Conservation (phyloP, 2,888 invertebrate genomes). For the Lasioglossum morio region DNA sequence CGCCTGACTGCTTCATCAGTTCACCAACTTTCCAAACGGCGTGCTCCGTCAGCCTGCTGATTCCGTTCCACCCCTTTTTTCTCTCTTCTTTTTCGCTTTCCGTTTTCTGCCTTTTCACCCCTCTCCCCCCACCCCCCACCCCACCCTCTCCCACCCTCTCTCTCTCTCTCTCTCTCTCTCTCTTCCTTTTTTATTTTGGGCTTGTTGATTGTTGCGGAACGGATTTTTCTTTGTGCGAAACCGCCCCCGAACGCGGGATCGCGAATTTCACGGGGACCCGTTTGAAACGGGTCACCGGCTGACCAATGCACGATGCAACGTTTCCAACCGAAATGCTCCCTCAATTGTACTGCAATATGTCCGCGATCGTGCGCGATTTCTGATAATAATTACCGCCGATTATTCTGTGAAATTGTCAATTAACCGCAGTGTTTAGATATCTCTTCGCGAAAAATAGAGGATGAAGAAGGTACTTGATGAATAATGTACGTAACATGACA, state of each 20-base stretch:
- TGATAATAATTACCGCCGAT: neutral
- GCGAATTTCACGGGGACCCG: slow-evolving; percentile 34
- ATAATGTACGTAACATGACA: too few relatives aligned
- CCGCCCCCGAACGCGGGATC: neutral
- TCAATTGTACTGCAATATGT: neutral
- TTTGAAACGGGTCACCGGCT: slow-evolving; percentile 49
- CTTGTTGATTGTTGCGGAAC: slow-evolving; percentile 28
- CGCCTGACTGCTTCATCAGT: slow-evolving; percentile 80
- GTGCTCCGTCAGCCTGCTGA: slow-evolving; percentile 28
- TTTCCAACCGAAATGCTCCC: neutral
- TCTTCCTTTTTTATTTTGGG: slow-evolving; percentile 2
- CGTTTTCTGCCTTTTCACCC: neutral
- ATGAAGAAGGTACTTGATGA: neutral
- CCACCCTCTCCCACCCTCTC: neutral
- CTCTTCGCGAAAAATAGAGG: neutral
- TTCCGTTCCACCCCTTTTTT: slow-evolving; percentile 35
- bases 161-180: neutral
- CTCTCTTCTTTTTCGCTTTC: slow-evolving; percentile 2
- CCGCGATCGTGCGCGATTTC: neutral
- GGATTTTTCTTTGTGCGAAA: slow-evolving; percentile 43
- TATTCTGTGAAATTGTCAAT: neutral
- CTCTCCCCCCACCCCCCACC: neutral
- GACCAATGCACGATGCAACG: slow-evolving; percentile 27
- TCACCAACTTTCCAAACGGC: slow-evolving; percentile 68
- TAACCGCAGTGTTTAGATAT: neutral